These are phyloP conservation scores for Propithecus perrieri DNA, from an alignment of 2,797 vertebrate species.

Conservation along the genomic window DNA sequence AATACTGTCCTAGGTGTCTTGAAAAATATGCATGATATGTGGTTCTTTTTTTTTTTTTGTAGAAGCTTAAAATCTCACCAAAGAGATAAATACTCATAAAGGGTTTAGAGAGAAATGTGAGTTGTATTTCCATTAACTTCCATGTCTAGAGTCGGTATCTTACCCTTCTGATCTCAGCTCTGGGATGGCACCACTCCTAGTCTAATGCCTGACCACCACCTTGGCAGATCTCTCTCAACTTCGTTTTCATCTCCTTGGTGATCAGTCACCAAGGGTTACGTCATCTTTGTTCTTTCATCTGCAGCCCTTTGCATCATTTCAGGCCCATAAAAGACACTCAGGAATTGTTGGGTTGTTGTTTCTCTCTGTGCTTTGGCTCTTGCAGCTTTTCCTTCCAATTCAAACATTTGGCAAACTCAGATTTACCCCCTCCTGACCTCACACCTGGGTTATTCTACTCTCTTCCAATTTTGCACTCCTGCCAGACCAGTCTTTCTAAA, in stretches of 20 bases:
- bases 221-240: background rate
- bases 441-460: background rate
- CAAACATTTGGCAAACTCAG: slow-evolving; percentile 14
- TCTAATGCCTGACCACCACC: background rate
- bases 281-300: background rate
- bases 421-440: background rate
- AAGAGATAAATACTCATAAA: background rate
- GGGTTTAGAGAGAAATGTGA: background rate
- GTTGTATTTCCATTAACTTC: background rate
- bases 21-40: background rate
- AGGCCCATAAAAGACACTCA: background rate
- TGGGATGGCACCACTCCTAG: background rate
- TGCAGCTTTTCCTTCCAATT: background rate
- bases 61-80: background rate
- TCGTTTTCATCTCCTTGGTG: background rate
- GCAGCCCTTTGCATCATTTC: background rate
- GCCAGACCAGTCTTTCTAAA: background rate
- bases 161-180: background rate
- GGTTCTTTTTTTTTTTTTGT: background rate
- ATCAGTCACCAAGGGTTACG: background rate
- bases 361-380: background rate
- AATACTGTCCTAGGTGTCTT: background rate
- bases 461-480: background rate
- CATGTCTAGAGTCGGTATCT: background rate
- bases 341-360: background rate